These are phyloP conservation scores for Bambusicola thoracicus DNA, from an alignment of 2,113 vertebrate species.

Conservation along the genomic window DNA sequence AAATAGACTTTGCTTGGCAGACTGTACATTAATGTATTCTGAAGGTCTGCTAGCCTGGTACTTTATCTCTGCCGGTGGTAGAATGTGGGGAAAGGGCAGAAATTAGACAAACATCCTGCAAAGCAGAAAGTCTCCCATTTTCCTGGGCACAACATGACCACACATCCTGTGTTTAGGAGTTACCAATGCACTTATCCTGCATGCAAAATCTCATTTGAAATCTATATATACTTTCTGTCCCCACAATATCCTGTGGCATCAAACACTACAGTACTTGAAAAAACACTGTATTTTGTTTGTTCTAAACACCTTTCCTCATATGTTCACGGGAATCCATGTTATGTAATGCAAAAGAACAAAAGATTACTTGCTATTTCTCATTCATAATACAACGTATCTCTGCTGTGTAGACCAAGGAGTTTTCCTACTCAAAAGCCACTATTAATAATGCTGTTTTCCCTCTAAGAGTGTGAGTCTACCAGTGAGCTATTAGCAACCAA, in stretches of 20 bases:
- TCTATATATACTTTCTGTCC: background rate
- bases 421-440: background rate
- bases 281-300: background rate
- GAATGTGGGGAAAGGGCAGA: background rate
- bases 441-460: background rate
- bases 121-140: background rate
- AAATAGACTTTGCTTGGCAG: background rate
- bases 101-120: fast-evolving
- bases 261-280: background rate
- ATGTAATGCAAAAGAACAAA: background rate
- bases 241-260: background rate
- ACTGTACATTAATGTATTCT: fast-evolving
- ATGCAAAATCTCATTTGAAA: background rate
- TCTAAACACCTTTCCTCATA: background rate
- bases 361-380: background rate
- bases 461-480: background rate
- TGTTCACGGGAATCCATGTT: background rate
- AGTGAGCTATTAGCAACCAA: background rate
- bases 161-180: background rate
- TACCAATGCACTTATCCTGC: background rate
- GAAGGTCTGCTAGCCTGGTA: background rate
- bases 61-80: background rate
- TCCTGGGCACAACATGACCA: background rate
- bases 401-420: background rate
- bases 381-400: background rate